Percentiles rank a stretch among this genome's conserved stretches.
Conservation (phyloP, 2,888 invertebrate genomes). For the Stenotaenia linearis region DNA sequence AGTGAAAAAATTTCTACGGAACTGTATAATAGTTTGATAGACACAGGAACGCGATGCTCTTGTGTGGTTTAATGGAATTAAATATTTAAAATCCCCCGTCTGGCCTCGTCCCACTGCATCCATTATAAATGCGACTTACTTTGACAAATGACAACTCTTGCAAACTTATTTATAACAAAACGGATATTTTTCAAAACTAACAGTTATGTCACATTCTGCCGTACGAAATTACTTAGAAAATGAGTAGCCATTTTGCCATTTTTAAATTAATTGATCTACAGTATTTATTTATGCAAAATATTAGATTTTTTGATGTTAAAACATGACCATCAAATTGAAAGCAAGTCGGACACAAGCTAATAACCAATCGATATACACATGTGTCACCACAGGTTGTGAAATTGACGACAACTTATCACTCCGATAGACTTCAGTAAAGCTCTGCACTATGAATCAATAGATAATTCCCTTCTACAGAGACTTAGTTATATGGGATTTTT, state of each 20-base stretch:
- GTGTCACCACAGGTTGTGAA: slow-evolving; percentile 24
- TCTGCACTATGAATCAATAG: not conserved
- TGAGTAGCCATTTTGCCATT: too few relatives aligned
- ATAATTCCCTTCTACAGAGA: slow-evolving; percentile 12
- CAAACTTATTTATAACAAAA: not conserved
- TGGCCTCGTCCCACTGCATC: not conserved
- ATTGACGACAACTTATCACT: slow-evolving; percentile 24
- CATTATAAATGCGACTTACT: slow-evolving; percentile 3
- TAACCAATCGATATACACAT: slow-evolving; percentile 12
- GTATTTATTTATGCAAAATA: not conserved
- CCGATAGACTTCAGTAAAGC: slow-evolving; percentile 12
- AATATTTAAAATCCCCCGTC: not conserved
- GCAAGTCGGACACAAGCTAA: not conserved
- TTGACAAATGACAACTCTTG: not conserved
- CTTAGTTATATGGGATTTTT: slow-evolving; percentile 7
- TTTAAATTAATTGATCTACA: too few relatives aligned
- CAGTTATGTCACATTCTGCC: not conserved
- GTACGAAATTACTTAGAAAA: not conserved
- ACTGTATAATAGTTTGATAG: too few relatives aligned
- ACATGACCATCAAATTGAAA: slow-evolving; percentile 3
- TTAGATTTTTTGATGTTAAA: not conserved
- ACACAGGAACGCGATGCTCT: not conserved
- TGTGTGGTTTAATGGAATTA: not conserved
- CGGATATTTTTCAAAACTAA: not conserved
- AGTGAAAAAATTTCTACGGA: too few relatives aligned